Conservation (phyloP, 2,888 invertebrate species). For the Campoplex nolae region DNA sequence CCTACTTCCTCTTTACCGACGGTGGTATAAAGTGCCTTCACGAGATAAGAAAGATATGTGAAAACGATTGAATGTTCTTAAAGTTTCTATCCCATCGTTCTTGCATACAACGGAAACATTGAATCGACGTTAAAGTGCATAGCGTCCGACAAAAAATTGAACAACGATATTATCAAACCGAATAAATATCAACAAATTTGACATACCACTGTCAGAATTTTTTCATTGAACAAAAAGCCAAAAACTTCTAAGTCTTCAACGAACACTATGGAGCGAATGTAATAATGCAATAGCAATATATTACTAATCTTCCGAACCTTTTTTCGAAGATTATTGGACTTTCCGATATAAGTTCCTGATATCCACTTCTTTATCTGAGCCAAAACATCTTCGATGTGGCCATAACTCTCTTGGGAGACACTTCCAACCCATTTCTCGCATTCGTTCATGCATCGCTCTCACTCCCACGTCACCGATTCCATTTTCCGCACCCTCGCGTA, state of each 20-base stretch:
- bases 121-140: neutral
- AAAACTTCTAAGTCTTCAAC: neutral
- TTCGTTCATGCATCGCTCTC: slow-evolving; percentile 32
- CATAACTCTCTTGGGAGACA: slow-evolving; percentile 35
- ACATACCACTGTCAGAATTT: neutral
- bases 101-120: slow-evolving; percentile 2
- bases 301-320: neutral
- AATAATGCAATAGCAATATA: neutral
- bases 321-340: slow-evolving; percentile 12
- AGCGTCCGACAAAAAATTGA: neutral
- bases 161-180: neutral
- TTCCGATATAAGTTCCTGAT: slow-evolving; percentile 5
- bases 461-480: slow-evolving; percentile 28
- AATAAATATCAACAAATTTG: neutral
- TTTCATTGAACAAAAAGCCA: neutral
- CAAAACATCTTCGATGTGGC: slow-evolving; percentile 25
- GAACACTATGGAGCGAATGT: neutral
- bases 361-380: slow-evolving; percentile 31
- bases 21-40: neutral
- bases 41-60: neutral
- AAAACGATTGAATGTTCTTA: neutral
- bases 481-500: slow-evolving; percentile 53
- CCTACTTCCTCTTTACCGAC: slow-evolving; percentile 32
- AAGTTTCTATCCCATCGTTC: neutral
- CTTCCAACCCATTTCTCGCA: slow-evolving; percentile 40